Percentiles rank a stretch among this genome's conserved stretches.
Evolutionary conservation across 2,797 vertebrate genomes (phyloP).

Genomic region (Phrynocephalus vlangalii): DNA sequence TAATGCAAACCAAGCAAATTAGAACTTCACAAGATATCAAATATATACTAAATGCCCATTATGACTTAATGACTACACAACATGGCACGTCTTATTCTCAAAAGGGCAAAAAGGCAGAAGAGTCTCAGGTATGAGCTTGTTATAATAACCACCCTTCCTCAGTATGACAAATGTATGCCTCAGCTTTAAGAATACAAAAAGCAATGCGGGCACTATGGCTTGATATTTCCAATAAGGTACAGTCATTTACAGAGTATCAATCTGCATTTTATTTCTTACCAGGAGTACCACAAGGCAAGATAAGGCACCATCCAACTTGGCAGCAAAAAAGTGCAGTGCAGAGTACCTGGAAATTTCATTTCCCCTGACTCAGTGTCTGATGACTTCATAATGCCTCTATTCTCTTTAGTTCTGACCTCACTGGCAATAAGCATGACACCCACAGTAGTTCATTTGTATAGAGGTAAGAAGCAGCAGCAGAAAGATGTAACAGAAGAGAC

Average conservation of each 20-base stretch:
- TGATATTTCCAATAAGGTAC: background rate
- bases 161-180: background rate
- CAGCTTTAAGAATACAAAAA: background rate
- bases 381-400: background rate
- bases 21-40: background rate
- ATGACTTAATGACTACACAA: background rate
- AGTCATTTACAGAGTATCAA: too few relatives aligned
- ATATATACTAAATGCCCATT: slow-evolving; percentile 23
- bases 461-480: too few relatives aligned
- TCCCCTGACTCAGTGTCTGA: background rate
- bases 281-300: too few relatives aligned
- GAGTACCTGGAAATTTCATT: background rate
- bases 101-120: background rate
- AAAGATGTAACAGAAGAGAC: too few relatives aligned
- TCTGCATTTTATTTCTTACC: background rate
- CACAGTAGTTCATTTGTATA: too few relatives aligned
- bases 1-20: slow-evolving; percentile 14
- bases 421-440: too few relatives aligned
- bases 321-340: background rate
- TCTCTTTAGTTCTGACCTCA: too few relatives aligned
- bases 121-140: background rate
- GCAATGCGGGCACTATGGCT: background rate
- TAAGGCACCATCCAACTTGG: background rate
- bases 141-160: background rate
- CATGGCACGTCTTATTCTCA: background rate